These are phyloP conservation scores for Diorhabda sublineata DNA, from an alignment of 1,140 invertebrate species.

Conservation along the genomic window DNA sequence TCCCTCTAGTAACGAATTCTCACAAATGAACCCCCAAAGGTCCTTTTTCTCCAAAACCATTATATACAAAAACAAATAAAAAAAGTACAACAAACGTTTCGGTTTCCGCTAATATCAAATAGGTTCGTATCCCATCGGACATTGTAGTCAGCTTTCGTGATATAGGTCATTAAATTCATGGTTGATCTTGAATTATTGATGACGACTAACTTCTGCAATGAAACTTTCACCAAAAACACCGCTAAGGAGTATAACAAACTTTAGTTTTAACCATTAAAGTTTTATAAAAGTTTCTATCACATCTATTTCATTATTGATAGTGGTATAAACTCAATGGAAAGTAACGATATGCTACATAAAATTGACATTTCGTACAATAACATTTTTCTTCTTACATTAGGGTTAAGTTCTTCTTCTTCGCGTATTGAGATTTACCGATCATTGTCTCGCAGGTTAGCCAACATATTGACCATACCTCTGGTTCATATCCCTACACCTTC, in stretches of 20 bases:
- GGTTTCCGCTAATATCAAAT: background rate
- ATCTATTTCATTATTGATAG: conserved; percentile 1
- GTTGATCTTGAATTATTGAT: conserved; percentile 2
- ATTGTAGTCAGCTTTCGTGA: background rate
- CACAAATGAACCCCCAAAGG: too few species aligned
- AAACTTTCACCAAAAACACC: background rate
- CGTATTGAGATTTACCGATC: too few species aligned
- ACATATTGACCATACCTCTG: too few species aligned
- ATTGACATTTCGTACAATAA: too few species aligned
- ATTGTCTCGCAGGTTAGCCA: too few species aligned
- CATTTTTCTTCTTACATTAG: too few species aligned
- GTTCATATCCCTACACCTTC: too few species aligned
- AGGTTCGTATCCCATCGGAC: background rate
- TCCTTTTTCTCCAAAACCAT: background rate
- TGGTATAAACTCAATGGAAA: background rate
- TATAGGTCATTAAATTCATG: conserved; percentile 1
- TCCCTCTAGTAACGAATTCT: too few species aligned
- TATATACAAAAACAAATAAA: background rate
- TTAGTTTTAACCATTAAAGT: background rate
- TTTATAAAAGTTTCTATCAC: background rate
- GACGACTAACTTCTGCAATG: background rate
- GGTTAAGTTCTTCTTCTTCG: too few species aligned
- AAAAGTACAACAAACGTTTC: background rate
- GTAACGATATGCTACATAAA: too few species aligned
- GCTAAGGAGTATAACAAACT: background rate